Base-by-base conservation (phyloP, 2,797 vertebrate genomes). In the Poecilia picta region DNA sequence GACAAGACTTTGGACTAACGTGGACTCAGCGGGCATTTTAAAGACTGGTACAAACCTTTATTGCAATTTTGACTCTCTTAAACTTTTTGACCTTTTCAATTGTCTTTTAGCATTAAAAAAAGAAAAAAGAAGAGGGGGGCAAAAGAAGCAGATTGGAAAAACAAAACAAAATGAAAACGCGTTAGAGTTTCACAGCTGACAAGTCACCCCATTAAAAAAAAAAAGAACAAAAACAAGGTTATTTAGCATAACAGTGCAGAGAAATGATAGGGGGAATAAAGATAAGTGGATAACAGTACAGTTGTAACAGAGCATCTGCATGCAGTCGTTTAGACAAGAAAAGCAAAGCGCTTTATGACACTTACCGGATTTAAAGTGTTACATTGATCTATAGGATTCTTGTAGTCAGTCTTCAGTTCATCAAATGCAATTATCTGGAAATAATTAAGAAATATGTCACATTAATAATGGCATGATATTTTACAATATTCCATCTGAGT, bases 51-150 rank as follows among this genome's bases (percentile, higher is more conserved):
- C 98, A 98, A 98, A 99, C 98, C 98, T 99, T 99, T 87, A 99
- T 96, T 90, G 98, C 98, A 98, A 99, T 98, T 98, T 98, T 99
- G 97, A 99, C 97, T 97, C 98, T 98, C 97, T 98, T 99, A 96
- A 99, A 97, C 98, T 99, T 99, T 99, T 99, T 99, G 97, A 99
- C 97, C 97, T 98, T 99, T 98, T 98, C 98, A 98, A 99, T 95
- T 98, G 98, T 99, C 98, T 99, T 99, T 99, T 97, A 95, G 95
- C 92, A 95, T 93, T 91, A 5, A 66, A 23, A 41, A 89, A 8
- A 8, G 10, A 43, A 43, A 43, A 43, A 43, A 43, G 8, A 43
- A 90, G 20, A 23, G 82, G 79, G 7, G 53, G 82, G 80, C 82
- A 89, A 94, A 95, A 95, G 96, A 97, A 97, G 96, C 96, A 97